Evolutionary conservation across 2,113 vertebrate species (phyloP), one percentile per base, ranked within the genome.

Genomic region (Stomatorhinus ivindoensis): DNA sequence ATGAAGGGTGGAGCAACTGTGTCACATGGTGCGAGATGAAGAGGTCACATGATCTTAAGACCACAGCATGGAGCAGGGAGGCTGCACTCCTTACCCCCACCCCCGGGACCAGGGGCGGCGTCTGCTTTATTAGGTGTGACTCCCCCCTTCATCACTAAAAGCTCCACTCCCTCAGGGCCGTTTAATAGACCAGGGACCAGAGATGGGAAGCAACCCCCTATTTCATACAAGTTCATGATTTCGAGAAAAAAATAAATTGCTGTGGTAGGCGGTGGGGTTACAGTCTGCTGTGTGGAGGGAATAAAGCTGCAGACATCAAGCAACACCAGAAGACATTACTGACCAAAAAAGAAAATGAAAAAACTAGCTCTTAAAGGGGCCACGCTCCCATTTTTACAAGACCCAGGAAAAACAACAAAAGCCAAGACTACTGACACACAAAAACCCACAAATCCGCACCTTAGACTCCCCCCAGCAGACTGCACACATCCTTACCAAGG

Each of bases 151-250:
- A 44, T 65, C n/a, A 0, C 69, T 21, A 48, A n/a, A 61, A 21
- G 53, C 73, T 80, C 53, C n/a, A 11, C 39, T 47, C 51, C 53
- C 76, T 15, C 10, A 4, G 89, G 51, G 13, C 35, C 48, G 42
- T 88, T 88, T 80, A 90, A 88, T 69, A 90, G 73, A 83, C n/a
- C 10, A 39, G 31, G 8, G 65, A 21, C 24, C 19, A 39, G 35
- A 17, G 27, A 17, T 35, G 31, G 31, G 31, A 19, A 3, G 9
- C 61, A 0, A 13, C 27, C 13, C 27, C 27, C 24, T 11, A n/a
- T 42, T 80, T 31, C 61, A 69, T 80, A 39, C 1, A 80, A 42
- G 39, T 80, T 19, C n/a, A 39, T 80, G 10, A 19, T 80, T 80
- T n/a, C n/a, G n/a, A n/a, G n/a, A n/a, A n/a, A n/a, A n/a, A n/a